Base-by-base conservation (phyloP, 2,888 invertebrate genomes). In the Lycia hirtaria region DNA sequence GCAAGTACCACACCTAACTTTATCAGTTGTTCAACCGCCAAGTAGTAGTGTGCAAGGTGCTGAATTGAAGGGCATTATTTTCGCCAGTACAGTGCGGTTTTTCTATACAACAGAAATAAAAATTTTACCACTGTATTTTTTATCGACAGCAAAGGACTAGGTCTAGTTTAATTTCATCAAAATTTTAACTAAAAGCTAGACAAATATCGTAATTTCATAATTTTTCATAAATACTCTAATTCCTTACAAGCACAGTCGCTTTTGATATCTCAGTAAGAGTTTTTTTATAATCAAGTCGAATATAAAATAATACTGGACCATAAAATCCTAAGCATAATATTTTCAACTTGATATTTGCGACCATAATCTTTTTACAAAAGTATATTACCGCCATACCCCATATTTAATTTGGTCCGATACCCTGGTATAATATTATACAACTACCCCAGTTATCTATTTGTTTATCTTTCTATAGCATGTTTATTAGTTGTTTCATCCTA, bases 381-480 rank as follows among this genome's bases (percentile, higher is more conserved):
- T 15, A 20, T 38, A 54, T 47, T 47, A 40, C 3, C 47, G 12
- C 24, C 38, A 33, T 24, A n/a, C 35, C 12, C 35, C 28, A 28
- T 33, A 49, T 37, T 44, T 45, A 50, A 56, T 50, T 44, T 49
- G 44, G 50, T 50, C 20, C 12, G 26, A 51, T 56, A 56, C 20
- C 14, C 19, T 47, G 38, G 41, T 43, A 51, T 41, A 32, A 43
- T 38, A 40, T 53, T 50, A 56, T 40, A 37, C 44, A 54, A 55
- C 45, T 56, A 59, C 40, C 41, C 12, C 38, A 17, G 19, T 12
- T 47, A 58, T 54, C 53, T 54, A 47, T 48, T 47, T 50, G 45
- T 61, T 61, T 54, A 45, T 62, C 30, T 58, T 14, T 45, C 28
- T 50, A 43, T 51, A 50, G 30, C 45, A 38, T 41, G 37, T 56